phyloP scores from a whole-genome alignment of 2,113 vertebrate genomes.

The Lampris megalopsis region DNA sequence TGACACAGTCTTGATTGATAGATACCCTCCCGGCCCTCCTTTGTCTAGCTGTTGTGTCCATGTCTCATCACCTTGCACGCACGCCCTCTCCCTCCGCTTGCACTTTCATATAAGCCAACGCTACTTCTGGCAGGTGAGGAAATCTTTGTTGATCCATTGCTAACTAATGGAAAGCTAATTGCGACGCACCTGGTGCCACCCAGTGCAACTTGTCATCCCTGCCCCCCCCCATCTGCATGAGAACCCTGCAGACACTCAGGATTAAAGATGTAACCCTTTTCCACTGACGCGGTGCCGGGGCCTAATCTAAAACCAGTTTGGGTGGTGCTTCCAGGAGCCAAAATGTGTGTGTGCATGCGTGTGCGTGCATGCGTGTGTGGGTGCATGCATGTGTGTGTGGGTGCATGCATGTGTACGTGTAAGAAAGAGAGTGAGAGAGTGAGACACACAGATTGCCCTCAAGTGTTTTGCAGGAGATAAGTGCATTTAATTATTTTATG shows the following conservation, averaged over 20 bases:
- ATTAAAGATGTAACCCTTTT: too few species aligned
- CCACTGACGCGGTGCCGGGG: too few species aligned
- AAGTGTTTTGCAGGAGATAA: too few species aligned
- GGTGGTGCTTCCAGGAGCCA: slow-evolving; percentile 30
- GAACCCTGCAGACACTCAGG: not conserved
- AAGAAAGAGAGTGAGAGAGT: too few species aligned
- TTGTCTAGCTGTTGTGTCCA: slow-evolving; percentile 41
- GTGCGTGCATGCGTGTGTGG: not conserved
- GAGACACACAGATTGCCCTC: too few species aligned
- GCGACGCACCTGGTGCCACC: slow-evolving; percentile 27
- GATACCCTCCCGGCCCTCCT: slow-evolving; percentile 44
- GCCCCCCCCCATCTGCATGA: slow-evolving; percentile 34
- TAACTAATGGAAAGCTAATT: slow-evolving; percentile 54
- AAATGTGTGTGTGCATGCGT: slow-evolving; percentile 15
- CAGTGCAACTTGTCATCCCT: slow-evolving; percentile 47
- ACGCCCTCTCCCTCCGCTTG: slow-evolving; percentile 2
- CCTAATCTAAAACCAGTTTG: too few species aligned
- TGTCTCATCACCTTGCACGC: slow-evolving; percentile 1
- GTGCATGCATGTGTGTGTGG: not conserved
- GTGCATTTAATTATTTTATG: too few species aligned
- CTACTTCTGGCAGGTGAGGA: slow-evolving; percentile 37
- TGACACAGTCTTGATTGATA: slow-evolving; percentile 67
- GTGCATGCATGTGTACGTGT: too few species aligned
- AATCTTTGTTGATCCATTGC: slow-evolving; percentile 13
- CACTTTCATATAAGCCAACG: slow-evolving; percentile 41